phyloP scores from a whole-genome alignment of 2,888 invertebrate genomes.

The Clistopyga incitator region DNA sequence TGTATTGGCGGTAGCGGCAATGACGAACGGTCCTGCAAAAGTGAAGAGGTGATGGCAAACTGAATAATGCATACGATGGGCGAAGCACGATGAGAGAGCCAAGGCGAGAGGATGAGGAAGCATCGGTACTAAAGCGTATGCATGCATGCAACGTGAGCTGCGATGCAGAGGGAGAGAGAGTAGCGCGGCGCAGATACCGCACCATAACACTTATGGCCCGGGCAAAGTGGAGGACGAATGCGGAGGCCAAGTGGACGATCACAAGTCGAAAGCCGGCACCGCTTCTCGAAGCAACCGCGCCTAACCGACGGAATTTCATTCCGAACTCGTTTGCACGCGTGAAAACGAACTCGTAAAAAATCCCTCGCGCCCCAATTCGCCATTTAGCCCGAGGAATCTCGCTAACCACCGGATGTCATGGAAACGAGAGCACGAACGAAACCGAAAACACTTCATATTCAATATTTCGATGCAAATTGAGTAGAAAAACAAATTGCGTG shows the following conservation, averaged over 20 bases:
- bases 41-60: slow-evolving; percentile 47
- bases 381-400: not conserved
- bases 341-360: slow-evolving; percentile 57
- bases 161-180: not conserved
- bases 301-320: slow-evolving; percentile 53
- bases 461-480: no score
- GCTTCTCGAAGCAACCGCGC: slow-evolving; percentile 57
- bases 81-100: slow-evolving; percentile 40
- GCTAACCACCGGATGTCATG: not conserved
- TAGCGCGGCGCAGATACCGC: slow-evolving; percentile 52
- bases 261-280: slow-evolving; percentile 8
- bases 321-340: slow-evolving; percentile 57
- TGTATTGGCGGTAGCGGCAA: slow-evolving; percentile 44
- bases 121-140: slow-evolving; percentile 47
- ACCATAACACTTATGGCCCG: slow-evolving; percentile 43
- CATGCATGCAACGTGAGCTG: slow-evolving; percentile 47
- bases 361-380: not conserved
- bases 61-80: slow-evolving; percentile 64
- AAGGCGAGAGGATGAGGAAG: slow-evolving; percentile 57
- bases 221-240: slow-evolving; percentile 26
- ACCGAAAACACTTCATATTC: not conserved
- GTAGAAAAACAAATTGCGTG: no score
- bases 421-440: not conserved
- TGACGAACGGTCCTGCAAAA: slow-evolving; percentile 31
- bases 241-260: slow-evolving; percentile 24